These are phyloP conservation scores for Eurystomus gularis DNA, from an alignment of 2,113 vertebrate genomes.

Conservation along the genomic window DNA sequence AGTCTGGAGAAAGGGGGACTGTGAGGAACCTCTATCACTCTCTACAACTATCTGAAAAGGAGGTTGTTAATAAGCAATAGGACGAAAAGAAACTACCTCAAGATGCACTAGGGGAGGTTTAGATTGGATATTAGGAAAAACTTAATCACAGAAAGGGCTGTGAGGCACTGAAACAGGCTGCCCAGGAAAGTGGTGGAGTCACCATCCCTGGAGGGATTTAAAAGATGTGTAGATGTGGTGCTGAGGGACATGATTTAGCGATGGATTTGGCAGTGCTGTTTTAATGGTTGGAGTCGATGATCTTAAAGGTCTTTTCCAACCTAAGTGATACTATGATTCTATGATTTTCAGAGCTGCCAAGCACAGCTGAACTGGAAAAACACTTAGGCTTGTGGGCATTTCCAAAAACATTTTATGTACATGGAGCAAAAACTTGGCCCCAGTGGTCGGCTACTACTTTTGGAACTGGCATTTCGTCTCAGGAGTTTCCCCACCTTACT, in stretches of 20 bases:
- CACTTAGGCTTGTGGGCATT: background rate
- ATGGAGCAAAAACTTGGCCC: background rate
- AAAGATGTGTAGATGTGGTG: rapidly evolving
- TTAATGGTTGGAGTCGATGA: background rate
- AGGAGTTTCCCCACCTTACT: background rate
- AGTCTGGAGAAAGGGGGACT: background rate
- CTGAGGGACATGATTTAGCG: background rate
- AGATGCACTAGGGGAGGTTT: background rate
- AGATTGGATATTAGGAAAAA: background rate
- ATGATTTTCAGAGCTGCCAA: background rate
- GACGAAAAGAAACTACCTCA: background rate
- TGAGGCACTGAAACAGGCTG: background rate
- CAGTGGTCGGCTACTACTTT: background rate
- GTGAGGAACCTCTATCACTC: rapidly evolving
- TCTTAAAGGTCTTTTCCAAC: background rate
- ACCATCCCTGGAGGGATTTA: background rate
- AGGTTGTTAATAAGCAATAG: background rate
- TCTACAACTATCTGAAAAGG: background rate
- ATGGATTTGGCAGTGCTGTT: background rate
- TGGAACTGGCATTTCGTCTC: background rate
- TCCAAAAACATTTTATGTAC: background rate
- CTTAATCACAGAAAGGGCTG: rapidly evolving
- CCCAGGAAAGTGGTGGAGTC: background rate
- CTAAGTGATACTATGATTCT: background rate
- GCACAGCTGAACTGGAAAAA: background rate